phyloP scores from a whole-genome alignment of 2,888 invertebrate species.

The Altica lythri region DNA sequence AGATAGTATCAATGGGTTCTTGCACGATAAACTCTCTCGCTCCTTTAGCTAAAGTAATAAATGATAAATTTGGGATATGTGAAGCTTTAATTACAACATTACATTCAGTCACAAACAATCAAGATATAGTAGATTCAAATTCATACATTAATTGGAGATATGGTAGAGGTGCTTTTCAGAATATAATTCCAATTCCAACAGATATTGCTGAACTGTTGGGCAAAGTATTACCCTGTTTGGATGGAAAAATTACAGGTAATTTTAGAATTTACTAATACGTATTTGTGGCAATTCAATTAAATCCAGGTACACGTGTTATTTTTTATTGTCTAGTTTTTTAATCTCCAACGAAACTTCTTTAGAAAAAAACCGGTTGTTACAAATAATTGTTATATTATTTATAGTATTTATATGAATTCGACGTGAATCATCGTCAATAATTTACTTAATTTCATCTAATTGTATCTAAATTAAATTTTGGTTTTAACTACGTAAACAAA shows the following conservation, averaged over 20 bases:
- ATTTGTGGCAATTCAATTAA: too few relatives aligned
- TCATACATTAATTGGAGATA: slow-evolving; percentile 66
- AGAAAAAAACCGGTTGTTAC: too few relatives aligned
- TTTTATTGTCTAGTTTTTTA: too few relatives aligned
- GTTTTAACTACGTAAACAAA: too few relatives aligned
- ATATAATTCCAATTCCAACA: slow-evolving; percentile 77
- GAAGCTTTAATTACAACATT: slow-evolving; percentile 82
- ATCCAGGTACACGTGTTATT: too few relatives aligned
- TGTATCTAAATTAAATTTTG: too few relatives aligned
- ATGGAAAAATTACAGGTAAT: slow-evolving; percentile 75
- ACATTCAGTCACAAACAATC: slow-evolving; percentile 77
- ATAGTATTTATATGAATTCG: too few relatives aligned
- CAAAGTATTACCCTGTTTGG: slow-evolving; percentile 78
- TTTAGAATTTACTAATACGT: too few relatives aligned
- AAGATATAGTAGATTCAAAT: slow-evolving; percentile 75
- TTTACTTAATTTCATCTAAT: too few relatives aligned
- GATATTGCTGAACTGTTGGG: slow-evolving; percentile 83
- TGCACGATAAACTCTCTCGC: slow-evolving; percentile 87
- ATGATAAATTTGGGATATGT: slow-evolving; percentile 71
- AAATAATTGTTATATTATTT: too few relatives aligned
- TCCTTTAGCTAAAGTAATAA: slow-evolving; percentile 76
- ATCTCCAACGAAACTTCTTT: too few relatives aligned
- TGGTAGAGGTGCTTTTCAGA: slow-evolving; percentile 71
- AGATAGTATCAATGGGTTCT: slow-evolving; percentile 72
- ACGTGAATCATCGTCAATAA: too few relatives aligned